phyloP scores from a whole-genome alignment of 2,797 vertebrate genomes.

The Alexandromys oeconomus region DNA sequence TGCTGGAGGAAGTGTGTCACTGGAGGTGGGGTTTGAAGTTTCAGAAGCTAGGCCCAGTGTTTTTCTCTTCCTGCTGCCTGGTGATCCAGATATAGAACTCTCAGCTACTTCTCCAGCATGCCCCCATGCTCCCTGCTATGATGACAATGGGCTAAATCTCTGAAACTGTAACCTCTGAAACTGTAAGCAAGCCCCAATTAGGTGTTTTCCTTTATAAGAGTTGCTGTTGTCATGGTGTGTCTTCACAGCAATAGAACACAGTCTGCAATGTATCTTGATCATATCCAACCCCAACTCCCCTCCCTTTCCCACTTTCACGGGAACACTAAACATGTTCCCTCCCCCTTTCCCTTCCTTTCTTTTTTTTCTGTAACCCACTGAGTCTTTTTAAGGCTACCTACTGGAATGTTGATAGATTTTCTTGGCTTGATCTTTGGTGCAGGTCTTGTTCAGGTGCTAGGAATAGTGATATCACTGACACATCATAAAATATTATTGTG shows the following conservation, averaged over 20 bases:
- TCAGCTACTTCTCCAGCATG: neutral
- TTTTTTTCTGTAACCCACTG: neutral
- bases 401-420: neutral
- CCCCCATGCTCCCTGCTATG: neutral
- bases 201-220: neutral
- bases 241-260: neutral
- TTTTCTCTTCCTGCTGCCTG: neutral
- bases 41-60: neutral
- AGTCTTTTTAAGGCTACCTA: neutral
- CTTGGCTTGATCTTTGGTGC: neutral
- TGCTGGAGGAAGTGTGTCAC: neutral
- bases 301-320: neutral
- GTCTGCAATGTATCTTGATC: neutral
- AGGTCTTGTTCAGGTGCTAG: neutral
- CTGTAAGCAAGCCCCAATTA: neutral
- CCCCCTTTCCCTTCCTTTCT: neutral
- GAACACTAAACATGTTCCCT: too few species aligned
- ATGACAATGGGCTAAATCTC: neutral
- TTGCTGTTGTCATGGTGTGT: neutral
- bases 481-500: neutral
- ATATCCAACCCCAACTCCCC: neutral
- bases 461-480: constrained; percentile 3
- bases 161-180: neutral
- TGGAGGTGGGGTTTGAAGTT: neutral
- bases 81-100: neutral